Evolutionary conservation across 2,888 invertebrate genomes (phyloP).

Genomic region (Choristoneura rosaceana): DNA sequence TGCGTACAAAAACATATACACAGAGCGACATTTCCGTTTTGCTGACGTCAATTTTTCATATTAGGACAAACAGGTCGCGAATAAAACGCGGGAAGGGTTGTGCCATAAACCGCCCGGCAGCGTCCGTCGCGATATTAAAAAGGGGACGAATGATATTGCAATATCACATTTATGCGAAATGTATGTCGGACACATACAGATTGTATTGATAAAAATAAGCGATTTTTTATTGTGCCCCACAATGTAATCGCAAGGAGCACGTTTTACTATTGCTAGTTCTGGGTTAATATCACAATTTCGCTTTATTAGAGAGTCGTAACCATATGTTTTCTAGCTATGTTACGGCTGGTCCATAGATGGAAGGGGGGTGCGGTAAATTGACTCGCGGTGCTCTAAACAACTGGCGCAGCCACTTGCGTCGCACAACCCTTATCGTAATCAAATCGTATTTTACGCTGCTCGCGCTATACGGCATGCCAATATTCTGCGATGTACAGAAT

Average conservation of each 20-base stretch:
- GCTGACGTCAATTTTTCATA: conserved; percentile 84
- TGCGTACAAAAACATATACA: conserved; percentile 56
- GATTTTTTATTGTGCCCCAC: conserved; percentile 82
- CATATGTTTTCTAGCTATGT: conserved; percentile 18
- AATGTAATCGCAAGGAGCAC: conserved; percentile 61
- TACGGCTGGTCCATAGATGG: conserved; percentile 14
- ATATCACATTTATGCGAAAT: conserved; percentile 86
- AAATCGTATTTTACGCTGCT: conserved; percentile 71
- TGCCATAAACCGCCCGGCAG: conserved; percentile 82
- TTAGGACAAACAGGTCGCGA: conserved; percentile 85
- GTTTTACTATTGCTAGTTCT: conserved; percentile 58
- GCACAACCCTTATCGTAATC: conserved; percentile 66
- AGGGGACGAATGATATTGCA: conserved; percentile 85
- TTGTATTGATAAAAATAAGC: conserved; percentile 86
- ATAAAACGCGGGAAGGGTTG: conserved; percentile 85
- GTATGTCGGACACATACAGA: conserved; percentile 78
- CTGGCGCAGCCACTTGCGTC: conserved; percentile 36
- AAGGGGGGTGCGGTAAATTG: conserved; percentile 27
- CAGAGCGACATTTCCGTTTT: conserved; percentile 69
- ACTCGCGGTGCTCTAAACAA: conserved; percentile 34
- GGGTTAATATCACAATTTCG: conserved; percentile 46
- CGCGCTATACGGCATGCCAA: conserved; percentile 68
- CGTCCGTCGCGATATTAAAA: conserved; percentile 85
- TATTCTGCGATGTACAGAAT: conserved; percentile 44
- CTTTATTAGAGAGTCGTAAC: conserved; percentile 35